Evolutionary conservation across 2,113 vertebrate genomes (phyloP).

Genomic region (Halichoeres trimaculatus): DNA sequence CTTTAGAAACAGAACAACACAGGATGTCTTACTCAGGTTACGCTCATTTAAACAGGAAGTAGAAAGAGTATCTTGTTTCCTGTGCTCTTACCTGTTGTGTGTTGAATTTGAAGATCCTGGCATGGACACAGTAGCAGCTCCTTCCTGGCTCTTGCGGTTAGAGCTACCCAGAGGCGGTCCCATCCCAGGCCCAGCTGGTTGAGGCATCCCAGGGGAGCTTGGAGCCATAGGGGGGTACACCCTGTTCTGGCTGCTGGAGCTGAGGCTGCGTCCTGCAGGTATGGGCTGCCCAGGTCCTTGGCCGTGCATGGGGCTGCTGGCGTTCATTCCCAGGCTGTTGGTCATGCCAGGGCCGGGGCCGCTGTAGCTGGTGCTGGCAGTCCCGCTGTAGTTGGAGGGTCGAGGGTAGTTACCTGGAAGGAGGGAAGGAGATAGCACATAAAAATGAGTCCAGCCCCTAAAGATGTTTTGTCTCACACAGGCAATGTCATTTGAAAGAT

Average conservation of each 20-base stretch:
- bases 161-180: conserved; percentile 90
- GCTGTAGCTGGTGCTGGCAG: conserved; percentile 91
- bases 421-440: conserved; percentile 66
- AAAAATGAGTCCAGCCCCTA: neutral
- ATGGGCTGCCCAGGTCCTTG: conserved; percentile 93
- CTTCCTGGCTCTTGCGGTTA: conserved; percentile 94
- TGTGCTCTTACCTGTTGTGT: conserved; percentile 87
- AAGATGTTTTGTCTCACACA: neutral
- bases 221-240: conserved; percentile 91
- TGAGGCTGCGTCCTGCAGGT: conserved; percentile 88
- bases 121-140: conserved; percentile 82
- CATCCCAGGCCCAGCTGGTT: conserved; percentile 93
- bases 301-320: conserved; percentile 95
- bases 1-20: neutral
- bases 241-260: conserved; percentile 87
- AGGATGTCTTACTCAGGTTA: neutral
- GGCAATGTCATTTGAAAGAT: neutral
- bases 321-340: conserved; percentile 91
- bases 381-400: conserved; percentile 89
- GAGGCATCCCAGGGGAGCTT: conserved; percentile 93
- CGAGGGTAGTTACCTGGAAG: conserved; percentile 94
- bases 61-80: too few relatives aligned
- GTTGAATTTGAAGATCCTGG: conserved; percentile 90
- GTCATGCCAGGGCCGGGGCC: conserved; percentile 85
- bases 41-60: neutral